phyloP scores from a whole-genome alignment of 2,113 vertebrate genomes.

The Pipa parva region DNA sequence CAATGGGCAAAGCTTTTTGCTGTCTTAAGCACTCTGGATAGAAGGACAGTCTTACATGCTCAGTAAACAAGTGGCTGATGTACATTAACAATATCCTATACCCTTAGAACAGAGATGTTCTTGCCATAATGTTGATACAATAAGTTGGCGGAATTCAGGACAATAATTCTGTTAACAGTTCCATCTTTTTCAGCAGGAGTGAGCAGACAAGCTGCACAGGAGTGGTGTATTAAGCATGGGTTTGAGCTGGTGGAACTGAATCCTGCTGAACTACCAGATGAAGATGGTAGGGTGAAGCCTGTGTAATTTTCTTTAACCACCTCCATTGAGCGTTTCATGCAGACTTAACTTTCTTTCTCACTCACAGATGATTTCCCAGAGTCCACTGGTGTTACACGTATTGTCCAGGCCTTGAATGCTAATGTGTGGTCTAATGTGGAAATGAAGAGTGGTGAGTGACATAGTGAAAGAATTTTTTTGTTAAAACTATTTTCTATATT shows the following conservation, averaged over 20 bases:
- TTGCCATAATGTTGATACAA: no score
- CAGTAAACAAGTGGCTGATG: no score
- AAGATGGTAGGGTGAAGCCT: slow-evolving; percentile 75
- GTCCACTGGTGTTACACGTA: slow-evolving; percentile 89
- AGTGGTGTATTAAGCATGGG: slow-evolving; percentile 91
- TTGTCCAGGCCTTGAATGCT: slow-evolving; percentile 90
- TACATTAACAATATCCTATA: no score
- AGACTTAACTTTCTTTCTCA: neutral
- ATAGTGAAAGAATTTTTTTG: neutral
- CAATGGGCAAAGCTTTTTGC: no score
- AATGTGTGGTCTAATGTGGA: slow-evolving; percentile 93
- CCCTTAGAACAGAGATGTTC: no score
- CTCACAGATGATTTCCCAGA: slow-evolving; percentile 93
- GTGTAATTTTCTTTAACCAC: no score
- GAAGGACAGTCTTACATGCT: no score
- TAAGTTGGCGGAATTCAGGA: no score
- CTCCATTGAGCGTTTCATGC: neutral
- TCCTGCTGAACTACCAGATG: slow-evolving; percentile 89
- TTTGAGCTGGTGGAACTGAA: slow-evolving; percentile 93
- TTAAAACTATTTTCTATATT: neutral
- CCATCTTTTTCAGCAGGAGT: no score
- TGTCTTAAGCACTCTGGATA: no score
- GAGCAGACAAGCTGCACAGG: slow-evolving; percentile 83
- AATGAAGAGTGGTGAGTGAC: slow-evolving; percentile 84
- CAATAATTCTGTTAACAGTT: no score